Conservation (phyloP, 1,140 invertebrate species). For the Oncopodura yosiiana region DNA sequence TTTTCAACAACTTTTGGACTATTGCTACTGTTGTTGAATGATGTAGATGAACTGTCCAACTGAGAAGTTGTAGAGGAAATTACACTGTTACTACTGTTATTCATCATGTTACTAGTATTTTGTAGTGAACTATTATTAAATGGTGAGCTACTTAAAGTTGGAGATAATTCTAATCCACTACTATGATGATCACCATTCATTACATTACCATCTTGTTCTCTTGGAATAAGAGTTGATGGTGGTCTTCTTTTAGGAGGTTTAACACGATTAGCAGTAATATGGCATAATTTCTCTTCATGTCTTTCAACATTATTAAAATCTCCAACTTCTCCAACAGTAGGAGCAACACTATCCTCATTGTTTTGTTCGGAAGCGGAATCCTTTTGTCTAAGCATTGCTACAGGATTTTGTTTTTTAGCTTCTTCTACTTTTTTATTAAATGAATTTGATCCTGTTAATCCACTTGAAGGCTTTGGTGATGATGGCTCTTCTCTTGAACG, state of each 20-base stretch:
- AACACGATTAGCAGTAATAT: slow-evolving; percentile 33
- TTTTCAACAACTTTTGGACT: slow-evolving; percentile 9
- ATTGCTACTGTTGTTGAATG: too few species aligned
- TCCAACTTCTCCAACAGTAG: background rate
- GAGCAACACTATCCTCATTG: background rate
- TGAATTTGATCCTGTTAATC: too few species aligned
- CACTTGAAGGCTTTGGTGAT: too few species aligned
- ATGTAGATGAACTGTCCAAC: background rate
- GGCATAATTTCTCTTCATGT: slow-evolving; percentile 25
- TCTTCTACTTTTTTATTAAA: too few species aligned
- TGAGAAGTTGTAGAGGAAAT: slow-evolving; percentile 7
- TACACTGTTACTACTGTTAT: slow-evolving; percentile 8
- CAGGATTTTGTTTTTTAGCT: too few species aligned
- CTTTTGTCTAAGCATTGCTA: too few species aligned
- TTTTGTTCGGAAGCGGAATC: background rate
- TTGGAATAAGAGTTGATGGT: slow-evolving; percentile 26
- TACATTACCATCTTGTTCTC: slow-evolving; percentile 16
- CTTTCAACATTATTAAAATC: slow-evolving; percentile 33
- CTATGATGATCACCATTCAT: background rate
- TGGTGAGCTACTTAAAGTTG: slow-evolving; percentile 15
- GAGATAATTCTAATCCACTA: slow-evolving; percentile 4
- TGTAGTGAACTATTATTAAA: slow-evolving; percentile 15
- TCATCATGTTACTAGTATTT: background rate
- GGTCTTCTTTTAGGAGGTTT: slow-evolving; percentile 33
- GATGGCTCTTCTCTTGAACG: too few species aligned